Conservation (phyloP, 2,888 invertebrate species). For the Temnothorax rugatulus region DNA sequence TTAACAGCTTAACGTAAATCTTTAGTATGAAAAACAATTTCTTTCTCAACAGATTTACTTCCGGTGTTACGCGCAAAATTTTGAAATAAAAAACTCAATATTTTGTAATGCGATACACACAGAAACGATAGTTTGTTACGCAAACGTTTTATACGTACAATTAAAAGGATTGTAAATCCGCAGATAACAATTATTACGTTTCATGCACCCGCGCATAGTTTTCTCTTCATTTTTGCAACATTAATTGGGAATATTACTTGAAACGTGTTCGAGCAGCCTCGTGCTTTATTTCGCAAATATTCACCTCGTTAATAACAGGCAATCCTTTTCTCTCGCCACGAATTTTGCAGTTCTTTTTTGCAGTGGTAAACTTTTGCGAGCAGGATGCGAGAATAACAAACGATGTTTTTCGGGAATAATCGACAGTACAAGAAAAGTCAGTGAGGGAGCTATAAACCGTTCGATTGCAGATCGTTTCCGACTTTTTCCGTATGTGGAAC, state of each 20-base stretch:
- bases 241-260: constrained; percentile 36
- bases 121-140: not conserved
- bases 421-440: not conserved
- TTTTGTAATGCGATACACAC: not conserved
- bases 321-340: not conserved
- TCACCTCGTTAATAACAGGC: not conserved
- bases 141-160: not conserved
- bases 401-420: constrained; percentile 26
- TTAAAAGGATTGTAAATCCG: constrained; percentile 22
- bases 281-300: constrained; percentile 24
- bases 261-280: constrained; percentile 2
- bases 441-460: constrained; percentile 1
- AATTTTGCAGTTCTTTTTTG: constrained; percentile 1
- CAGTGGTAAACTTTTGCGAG: not conserved
- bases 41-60: not conserved
- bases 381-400: not conserved
- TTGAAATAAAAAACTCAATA: not conserved
- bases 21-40: not conserved
- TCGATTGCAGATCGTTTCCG: constrained; percentile 32
- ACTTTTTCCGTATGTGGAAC: constrained; percentile 36
- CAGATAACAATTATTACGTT: constrained; percentile 29
- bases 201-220: constrained; percentile 9
- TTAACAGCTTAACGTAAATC: not conserved
- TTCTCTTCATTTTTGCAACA: not conserved
- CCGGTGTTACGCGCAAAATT: not conserved